Evolutionary conservation across 2,888 invertebrate genomes (phyloP).

Genomic region (Hypomecis atomaria): DNA sequence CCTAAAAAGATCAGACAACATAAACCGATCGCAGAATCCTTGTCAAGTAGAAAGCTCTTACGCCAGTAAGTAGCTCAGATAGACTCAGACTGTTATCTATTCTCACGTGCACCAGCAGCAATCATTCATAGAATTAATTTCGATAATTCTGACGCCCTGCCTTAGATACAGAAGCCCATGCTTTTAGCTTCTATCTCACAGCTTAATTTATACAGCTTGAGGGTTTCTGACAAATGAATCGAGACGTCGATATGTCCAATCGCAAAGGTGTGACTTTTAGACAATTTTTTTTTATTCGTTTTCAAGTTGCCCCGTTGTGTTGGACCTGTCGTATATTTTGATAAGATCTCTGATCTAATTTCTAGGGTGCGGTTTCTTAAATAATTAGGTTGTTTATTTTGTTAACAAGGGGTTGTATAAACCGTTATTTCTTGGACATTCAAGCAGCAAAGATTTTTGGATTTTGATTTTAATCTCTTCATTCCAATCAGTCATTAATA

Average conservation of each 20-base stretch:
- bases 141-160: constrained; percentile 76
- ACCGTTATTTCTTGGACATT: constrained; percentile 41
- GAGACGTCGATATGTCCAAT: constrained; percentile 56
- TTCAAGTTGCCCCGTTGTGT: constrained; percentile 50
- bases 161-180: constrained; percentile 75
- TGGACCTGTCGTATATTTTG: constrained; percentile 60
- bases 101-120: constrained; percentile 60
- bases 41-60: constrained; percentile 34
- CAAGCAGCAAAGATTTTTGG: constrained; percentile 12
- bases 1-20: too few relatives aligned
- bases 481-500: constrained; percentile 3
- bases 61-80: constrained; percentile 47
- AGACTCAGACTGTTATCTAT: constrained; percentile 61
- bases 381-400: constrained; percentile 60
- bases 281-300: constrained; percentile 49
- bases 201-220: constrained; percentile 66
- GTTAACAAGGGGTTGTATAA: constrained; percentile 49
- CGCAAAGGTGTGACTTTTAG: constrained; percentile 61
- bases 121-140: constrained; percentile 81
- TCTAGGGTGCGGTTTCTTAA: constrained; percentile 53
- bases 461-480: constrained; percentile 6
- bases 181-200: constrained; percentile 74
- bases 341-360: constrained; percentile 60
- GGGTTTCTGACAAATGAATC: constrained; percentile 70
- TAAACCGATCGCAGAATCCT: constrained; percentile 28